Percentiles rank a stretch among this genome's conserved stretches.
Conservation (phyloP, 2,888 invertebrate species). For the Macrosiphum euphorbiae region DNA sequence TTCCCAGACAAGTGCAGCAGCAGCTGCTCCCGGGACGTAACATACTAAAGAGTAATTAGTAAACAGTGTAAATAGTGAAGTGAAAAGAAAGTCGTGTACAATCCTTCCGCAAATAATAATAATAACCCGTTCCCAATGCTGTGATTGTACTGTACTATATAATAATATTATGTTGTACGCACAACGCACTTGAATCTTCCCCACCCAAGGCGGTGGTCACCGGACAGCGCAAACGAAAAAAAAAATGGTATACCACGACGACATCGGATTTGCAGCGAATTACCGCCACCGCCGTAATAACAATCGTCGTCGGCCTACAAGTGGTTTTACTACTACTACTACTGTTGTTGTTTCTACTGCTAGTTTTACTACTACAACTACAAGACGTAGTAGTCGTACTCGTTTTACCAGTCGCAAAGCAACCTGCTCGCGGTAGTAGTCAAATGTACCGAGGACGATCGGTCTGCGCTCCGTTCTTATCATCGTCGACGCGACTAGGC, state of each 20-base stretch:
- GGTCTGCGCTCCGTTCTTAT: neutral
- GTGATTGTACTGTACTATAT: neutral
- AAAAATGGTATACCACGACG: neutral
- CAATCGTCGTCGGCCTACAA: neutral
- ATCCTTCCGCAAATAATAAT: neutral
- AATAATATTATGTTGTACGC: neutral
- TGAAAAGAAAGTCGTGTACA: neutral
- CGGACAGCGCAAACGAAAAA: neutral
- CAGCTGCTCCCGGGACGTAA: no score
- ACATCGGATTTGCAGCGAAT: neutral
- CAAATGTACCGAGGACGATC: neutral
- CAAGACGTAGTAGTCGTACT: neutral
- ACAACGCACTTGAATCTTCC: neutral
- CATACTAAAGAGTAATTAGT: no score
- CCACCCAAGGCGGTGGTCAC: neutral
- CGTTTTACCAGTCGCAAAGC: neutral
- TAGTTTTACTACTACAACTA: neutral
- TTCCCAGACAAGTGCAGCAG: no score
- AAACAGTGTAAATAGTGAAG: no score
- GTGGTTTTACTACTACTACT: neutral
- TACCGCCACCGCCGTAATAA: neutral
- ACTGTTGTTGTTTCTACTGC: neutral
- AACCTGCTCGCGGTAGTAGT: neutral
- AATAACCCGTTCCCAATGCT: neutral
- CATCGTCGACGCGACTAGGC: neutral